These are phyloP conservation scores for Aphelenchoides fujianensis DNA, from an alignment of 1,140 invertebrate species.

Conservation along the genomic window DNA sequence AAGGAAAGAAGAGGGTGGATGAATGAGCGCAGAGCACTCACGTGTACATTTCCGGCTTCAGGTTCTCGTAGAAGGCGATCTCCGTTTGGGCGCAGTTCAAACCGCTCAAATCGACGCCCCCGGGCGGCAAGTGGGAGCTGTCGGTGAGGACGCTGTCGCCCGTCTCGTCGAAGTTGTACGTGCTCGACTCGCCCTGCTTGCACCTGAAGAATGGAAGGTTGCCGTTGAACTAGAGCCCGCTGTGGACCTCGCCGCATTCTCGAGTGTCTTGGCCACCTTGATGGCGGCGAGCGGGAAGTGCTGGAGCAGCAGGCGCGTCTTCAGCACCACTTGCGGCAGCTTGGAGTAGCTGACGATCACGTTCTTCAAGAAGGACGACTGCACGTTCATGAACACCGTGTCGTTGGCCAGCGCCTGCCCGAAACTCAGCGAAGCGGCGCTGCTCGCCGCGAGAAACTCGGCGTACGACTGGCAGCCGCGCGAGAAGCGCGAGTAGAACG, in stretches of 20 bases:
- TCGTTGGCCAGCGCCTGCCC: conserved; percentile 56
- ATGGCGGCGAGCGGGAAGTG: conserved; percentile 60
- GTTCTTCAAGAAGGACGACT: conserved; percentile 39
- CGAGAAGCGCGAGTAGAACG: conserved; percentile 51
- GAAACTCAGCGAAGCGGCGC: conserved; percentile 11
- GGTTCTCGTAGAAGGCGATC: conserved; percentile 31
- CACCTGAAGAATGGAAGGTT: too few species aligned
- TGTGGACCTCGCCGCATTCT: conserved; percentile 37
- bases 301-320: conserved; percentile 58
- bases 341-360: conserved; percentile 43
- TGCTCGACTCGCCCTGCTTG: conserved; percentile 35
- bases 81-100: conserved; percentile 29
- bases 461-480: conserved; percentile 35
- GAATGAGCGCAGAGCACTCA: not conserved
- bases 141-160: not conserved
- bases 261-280: conserved; percentile 38
- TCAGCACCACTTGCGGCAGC: conserved; percentile 57
- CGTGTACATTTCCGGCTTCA: conserved; percentile 22
- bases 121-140: not conserved
- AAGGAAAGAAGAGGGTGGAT: conserved; percentile 6
- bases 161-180: conserved; percentile 33
- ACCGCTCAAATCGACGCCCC: conserved; percentile 9
- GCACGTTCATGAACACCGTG: conserved; percentile 55
- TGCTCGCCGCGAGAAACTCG: conserved; percentile 23
- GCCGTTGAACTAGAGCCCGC: not conserved